Evolutionary conservation across 2,113 vertebrate species (phyloP), one percentile per base, ranked within the genome.

Genomic region (Seriola aureovittata): DNA sequence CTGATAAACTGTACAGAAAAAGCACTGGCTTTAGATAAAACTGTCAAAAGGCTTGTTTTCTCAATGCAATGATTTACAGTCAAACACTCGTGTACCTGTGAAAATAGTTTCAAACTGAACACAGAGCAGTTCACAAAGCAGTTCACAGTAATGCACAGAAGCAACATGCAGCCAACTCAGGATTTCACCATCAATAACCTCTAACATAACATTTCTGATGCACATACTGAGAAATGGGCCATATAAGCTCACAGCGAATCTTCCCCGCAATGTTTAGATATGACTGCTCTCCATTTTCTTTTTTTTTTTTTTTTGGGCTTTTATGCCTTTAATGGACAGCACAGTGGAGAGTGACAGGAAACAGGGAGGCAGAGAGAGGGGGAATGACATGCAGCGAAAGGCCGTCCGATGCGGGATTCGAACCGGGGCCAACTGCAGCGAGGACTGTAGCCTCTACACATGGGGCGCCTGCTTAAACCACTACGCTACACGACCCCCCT

Each of bases 281-380:
- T 79, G 77, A 88, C 71, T 54, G n/a, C 65, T 91, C 88, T 90
- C 85, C 44, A 57, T 83, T 93, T 85, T 14, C 78, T 23, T 23
- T 23, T 23, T 23, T 23, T 23, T 23, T 23, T 23, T 23, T 23
- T 23, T 23, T 23, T 23, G 23, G 23, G 23, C 23, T 23, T 23
- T 23, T 23, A 23, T 23, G 23, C 23, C 23, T 23, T 23, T 23
- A 23, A 23, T 23, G 23, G 23, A 23, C 23, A 23, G 23, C 23
- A 23, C 23, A 23, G 23, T 23, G 23, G 23, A 23, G 23, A 23
- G 23, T 23, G 23, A 23, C 23, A 23, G 23, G 23, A 23, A 23
- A 23, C 23, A 23, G 23, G 23, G 23, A 23, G 23, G 23, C 23
- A 23, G 23, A 23, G 23, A 23, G 23, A 23, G 23, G 23, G 23